Evolutionary conservation across 2,113 vertebrate species (phyloP), one percentile per base, ranked within the genome.

Genomic region (Megaceryle torquata): DNA sequence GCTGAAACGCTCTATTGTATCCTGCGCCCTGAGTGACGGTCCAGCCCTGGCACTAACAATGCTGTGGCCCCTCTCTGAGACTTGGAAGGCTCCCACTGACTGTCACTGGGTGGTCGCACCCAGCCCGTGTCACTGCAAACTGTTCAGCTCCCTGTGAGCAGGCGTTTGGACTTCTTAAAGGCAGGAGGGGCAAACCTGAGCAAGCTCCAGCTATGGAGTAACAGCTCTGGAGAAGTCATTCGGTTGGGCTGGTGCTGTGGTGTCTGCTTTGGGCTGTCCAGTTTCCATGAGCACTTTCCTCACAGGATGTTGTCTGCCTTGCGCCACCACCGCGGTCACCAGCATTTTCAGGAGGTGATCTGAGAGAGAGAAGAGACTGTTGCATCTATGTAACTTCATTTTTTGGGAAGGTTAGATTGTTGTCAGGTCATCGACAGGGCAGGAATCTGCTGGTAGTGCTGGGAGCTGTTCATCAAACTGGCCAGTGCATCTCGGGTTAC

Each of bases 1-100:
- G 91, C 76, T 95, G 89, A 95, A 96, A 93, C 12, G 77, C 64
- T 93, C 83, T 64, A 54, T 95, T 95, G 91, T 94, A 4, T 89
- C 89, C 74, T 46, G 56, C 1, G 18, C 28, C 67, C 54, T 43
- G 46, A 63, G 76, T 83, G 88, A 63, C 84, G 69, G 50, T 46
- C 39, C 91, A 82, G 61, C 53, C 88, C 86, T 82, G 88, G 56
- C 61, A 46, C 60, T 37, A 18, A 91, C 77, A 75, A 60, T 78
- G 77, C 41, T 2, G 21, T 0, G 1, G 53, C 26, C 81, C 89
- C 44, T 76, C 61, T 78, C 35, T 2, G 83, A 72, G 83, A 1
- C 84, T 89, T 56, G 53, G 24, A 39, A 65, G 5, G n/a, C 56
- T 92, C 46, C 83, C 2, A 3, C 94, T 91, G 90, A 19, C 90